These are phyloP conservation scores for Agrochola lychnidis DNA, from an alignment of 2,888 invertebrate genomes.

Conservation along the genomic window DNA sequence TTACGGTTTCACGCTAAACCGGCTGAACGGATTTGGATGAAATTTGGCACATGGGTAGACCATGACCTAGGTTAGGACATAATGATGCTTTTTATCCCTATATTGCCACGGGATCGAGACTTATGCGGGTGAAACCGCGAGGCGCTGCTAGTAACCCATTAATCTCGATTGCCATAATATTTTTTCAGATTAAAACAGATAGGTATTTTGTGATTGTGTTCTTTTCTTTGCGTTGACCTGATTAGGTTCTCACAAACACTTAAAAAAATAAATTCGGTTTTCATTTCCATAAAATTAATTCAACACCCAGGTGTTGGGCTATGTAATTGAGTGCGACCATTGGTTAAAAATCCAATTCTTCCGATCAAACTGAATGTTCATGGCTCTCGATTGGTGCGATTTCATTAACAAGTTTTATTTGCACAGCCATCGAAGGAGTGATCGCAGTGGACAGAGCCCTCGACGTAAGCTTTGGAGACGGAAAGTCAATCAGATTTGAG, in stretches of 20 bases:
- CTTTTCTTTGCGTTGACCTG: neutral
- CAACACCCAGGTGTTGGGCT: neutral
- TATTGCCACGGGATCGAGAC: too few relatives aligned
- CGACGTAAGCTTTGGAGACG: conserved; percentile 73
- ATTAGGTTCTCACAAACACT: neutral
- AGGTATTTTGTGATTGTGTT: neutral
- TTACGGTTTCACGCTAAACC: too few relatives aligned
- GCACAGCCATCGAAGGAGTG: conserved; percentile 61
- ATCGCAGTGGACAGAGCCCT: conserved; percentile 69
- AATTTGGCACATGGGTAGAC: too few relatives aligned
- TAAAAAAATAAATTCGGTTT: neutral
- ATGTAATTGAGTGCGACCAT: conserved; percentile 35
- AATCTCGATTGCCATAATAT: neutral
- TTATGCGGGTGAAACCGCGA: too few relatives aligned
- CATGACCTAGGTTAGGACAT: too few relatives aligned
- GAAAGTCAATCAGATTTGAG: conserved; percentile 78
- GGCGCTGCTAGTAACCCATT: neutral
- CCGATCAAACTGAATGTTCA: conserved; percentile 23
- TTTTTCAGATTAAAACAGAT: neutral
- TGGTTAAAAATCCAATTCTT: conserved; percentile 42
- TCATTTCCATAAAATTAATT: neutral
- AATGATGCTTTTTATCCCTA: too few relatives aligned
- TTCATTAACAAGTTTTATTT: conserved; percentile 62
- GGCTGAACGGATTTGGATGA: too few relatives aligned
- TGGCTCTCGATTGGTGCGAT: conserved; percentile 29